phyloP scores from a whole-genome alignment of 2,888 invertebrate genomes.

The Platypus cylindrus region DNA sequence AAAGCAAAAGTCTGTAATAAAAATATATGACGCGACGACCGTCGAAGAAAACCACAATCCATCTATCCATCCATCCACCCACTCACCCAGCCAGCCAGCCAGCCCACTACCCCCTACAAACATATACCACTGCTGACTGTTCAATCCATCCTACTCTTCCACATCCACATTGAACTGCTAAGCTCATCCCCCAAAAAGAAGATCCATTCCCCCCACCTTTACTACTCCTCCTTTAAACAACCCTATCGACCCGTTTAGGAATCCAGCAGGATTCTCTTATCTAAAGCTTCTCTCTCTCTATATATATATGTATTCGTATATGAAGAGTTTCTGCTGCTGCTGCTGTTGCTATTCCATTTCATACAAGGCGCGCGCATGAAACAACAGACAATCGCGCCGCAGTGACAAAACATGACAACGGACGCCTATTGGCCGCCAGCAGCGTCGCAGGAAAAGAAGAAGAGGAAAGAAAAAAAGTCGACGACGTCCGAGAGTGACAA shows the following conservation, averaged over 20 bases:
- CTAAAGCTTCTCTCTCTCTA: conserved; percentile 11
- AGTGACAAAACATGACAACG: conserved; percentile 38
- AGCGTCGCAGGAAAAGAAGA: conserved; percentile 17
- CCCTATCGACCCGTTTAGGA: conserved; percentile 15
- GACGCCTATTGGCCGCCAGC: conserved; percentile 33
- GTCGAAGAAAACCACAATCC: too few species aligned
- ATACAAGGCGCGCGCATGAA: conserved; percentile 12
- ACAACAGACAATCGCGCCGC: conserved; percentile 25
- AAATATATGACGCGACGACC: too few species aligned
- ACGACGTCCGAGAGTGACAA: conserved; percentile 13
- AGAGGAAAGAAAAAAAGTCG: conserved; percentile 27
- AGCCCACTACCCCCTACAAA: background rate
- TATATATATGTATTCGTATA: conserved; percentile 12
- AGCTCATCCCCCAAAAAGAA: conserved; percentile 16
- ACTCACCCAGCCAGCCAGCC: conserved; percentile 7
- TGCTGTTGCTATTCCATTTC: background rate
- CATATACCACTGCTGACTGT: too few species aligned
- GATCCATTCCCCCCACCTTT: conserved; percentile 5
- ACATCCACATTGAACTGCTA: too few species aligned
- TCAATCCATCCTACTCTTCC: too few species aligned
- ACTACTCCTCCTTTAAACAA: conserved; percentile 11
- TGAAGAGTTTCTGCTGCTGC: conserved; percentile 1
- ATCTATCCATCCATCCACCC: conserved; percentile 8
- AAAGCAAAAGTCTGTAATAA: too few species aligned
- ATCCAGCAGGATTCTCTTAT: conserved; percentile 15